phyloP scores from a whole-genome alignment of 2,888 invertebrate genomes.

The Aricia artaxerxes region DNA sequence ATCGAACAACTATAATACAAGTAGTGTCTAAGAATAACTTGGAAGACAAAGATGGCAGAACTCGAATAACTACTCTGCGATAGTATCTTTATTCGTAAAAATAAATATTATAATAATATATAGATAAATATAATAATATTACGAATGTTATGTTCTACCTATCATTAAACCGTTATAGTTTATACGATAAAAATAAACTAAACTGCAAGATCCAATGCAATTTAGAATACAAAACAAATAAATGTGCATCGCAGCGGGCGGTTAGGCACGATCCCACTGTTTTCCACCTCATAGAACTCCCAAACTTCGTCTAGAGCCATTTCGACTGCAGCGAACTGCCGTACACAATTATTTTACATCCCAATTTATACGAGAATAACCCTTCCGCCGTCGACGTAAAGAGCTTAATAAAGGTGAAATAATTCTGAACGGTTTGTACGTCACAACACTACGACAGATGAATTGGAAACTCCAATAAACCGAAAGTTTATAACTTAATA shows the following conservation, averaged over 20 bases:
- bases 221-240: constrained; percentile 23
- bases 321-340: constrained; percentile 22
- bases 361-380: not conserved
- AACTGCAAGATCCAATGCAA: not conserved
- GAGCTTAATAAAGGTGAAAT: not conserved
- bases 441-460: constrained; percentile 17
- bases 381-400: not conserved
- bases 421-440: not conserved
- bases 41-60: no score
- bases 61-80: no score
- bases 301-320: constrained; percentile 26
- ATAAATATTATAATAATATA: no score
- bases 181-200: not conserved
- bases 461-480: constrained; percentile 23
- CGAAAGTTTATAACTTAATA: constrained; percentile 21
- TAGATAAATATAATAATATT: no score
- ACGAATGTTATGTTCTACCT: no score
- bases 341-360: not conserved
- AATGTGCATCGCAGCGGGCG: not conserved
- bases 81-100: no score
- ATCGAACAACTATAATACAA: no score
- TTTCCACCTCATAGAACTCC: constrained; percentile 23
- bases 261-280: not conserved
- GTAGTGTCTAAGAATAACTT: no score
- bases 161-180: not conserved